phyloP scores from a whole-genome alignment of 2,797 vertebrate species.

The Phataginus tricuspis region DNA sequence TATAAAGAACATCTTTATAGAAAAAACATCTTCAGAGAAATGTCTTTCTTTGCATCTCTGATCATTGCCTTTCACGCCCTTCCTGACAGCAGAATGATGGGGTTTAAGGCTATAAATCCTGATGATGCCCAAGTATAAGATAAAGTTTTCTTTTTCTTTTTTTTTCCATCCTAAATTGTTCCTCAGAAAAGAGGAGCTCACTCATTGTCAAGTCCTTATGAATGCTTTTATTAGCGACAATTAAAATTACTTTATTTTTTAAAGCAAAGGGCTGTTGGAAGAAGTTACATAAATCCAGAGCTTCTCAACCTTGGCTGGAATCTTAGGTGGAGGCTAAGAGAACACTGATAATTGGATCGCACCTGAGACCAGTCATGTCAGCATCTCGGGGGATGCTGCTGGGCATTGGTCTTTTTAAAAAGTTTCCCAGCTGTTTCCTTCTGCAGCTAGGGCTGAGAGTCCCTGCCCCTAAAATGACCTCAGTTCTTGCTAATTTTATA shows the following conservation, averaged over 20 bases:
- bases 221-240: neutral
- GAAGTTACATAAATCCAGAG: neutral
- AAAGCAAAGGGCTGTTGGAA: neutral
- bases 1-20: constrained; percentile 19
- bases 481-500: constrained; percentile 33
- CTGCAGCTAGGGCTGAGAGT: neutral
- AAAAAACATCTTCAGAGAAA: neutral
- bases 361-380: neutral
- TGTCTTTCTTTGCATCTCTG: constrained; percentile 13
- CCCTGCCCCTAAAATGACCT: constrained; percentile 5
- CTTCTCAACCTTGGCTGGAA: neutral
- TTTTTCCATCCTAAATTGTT: neutral
- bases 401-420: neutral
- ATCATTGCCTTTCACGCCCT: neutral
- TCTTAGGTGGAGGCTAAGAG: neutral
- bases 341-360: neutral
- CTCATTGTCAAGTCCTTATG: neutral
- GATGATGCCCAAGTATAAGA: neutral
- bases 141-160: neutral
- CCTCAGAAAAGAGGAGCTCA: neutral
- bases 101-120: neutral
- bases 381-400: neutral
- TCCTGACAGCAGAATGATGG: neutral
- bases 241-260: constrained; percentile 30
- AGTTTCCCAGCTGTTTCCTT: neutral